Conservation (phyloP, 1,140 invertebrate genomes). For the Bombus picipes region DNA sequence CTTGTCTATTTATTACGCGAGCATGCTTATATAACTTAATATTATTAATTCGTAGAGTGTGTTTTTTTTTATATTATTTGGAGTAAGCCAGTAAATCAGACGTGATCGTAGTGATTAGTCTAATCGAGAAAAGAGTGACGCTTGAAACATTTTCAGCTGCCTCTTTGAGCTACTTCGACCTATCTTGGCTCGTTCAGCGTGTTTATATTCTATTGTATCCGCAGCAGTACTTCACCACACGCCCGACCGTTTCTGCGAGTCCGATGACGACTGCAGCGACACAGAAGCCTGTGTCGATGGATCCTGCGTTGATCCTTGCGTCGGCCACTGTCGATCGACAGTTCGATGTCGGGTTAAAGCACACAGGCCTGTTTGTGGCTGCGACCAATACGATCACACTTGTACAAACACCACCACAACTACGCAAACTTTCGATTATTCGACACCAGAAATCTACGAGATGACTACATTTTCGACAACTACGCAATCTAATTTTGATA, state of each 20-base stretch:
- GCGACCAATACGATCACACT: conserved; percentile 67
- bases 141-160: conserved; percentile 57
- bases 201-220: conserved; percentile 81
- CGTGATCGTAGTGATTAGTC: conserved; percentile 54
- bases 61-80: conserved; percentile 29
- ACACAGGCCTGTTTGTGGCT: conserved; percentile 84
- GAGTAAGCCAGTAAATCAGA: conserved; percentile 38
- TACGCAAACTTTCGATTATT: conserved; percentile 10
- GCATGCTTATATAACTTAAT: conserved; percentile 62
- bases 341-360: conserved; percentile 84
- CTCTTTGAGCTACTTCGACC: conserved; percentile 24
- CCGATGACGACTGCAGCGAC: conserved; percentile 86
- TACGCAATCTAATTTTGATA: background rate
- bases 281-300: conserved; percentile 86
- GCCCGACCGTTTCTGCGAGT: conserved; percentile 82
- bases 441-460: background rate
- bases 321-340: conserved; percentile 83
- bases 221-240: conserved; percentile 81
- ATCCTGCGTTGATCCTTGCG: conserved; percentile 87
- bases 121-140: conserved; percentile 48
- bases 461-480: background rate
- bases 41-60: conserved; percentile 62
- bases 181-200: conserved; percentile 12
- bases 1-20: conserved; percentile 59
- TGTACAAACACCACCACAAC: conserved; percentile 36